Evolutionary conservation across 2,888 invertebrate species (phyloP), one percentile per base, ranked within the genome.

Genomic region (Portevinia maculata): DNA sequence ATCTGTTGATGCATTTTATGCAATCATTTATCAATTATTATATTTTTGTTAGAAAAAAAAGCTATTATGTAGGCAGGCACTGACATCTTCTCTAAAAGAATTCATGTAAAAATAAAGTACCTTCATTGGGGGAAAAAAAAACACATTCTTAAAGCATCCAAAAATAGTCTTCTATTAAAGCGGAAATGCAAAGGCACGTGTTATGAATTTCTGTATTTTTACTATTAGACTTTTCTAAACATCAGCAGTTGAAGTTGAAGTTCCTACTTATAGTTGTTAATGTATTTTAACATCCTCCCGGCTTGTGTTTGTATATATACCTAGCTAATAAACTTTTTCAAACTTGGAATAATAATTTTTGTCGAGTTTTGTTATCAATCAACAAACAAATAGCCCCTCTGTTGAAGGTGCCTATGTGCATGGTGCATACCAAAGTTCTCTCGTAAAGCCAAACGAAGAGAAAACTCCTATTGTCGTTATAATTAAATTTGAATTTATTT

Each of bases 161-260:
- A 73, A 73, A 73, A 73, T 73, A 73, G 64, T 64, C 46, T 37
- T 53, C 39, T 17, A 34, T 71, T 48, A 32, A 55, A 52, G 46
- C 71, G 71, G 71, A 71, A 71, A 71, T 71, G 53, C 71, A 64
- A 60, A 52, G 55, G 28, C 62, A 73, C 73, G 73, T 64, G 62
- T 73, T 69, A 73, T 48, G 55, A 55, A 62, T 73, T 73, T 62
- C 13, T 28, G 28, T 62, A 46, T 62, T 44, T 60, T 60, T 62
- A 62, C 62, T 53, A 34, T 48, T 46, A 46, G 60, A n/a, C 69
- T 57, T 69, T 39, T 8, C 15, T 39, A 48, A 48, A 57, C 46
- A 39, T 9, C 9, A 17, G n/a, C n/a, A 21, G 21, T 17, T 44
- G 6, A 13, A 4, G 3, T 3, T 30, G 11, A 30, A 24, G 9